A percentile compares a stretch with the other conserved stretches of the same genome.
These are phyloP conservation scores for Taenioides sp. DNA, from an alignment of 2,797 vertebrate species.

Conservation along the genomic window DNA sequence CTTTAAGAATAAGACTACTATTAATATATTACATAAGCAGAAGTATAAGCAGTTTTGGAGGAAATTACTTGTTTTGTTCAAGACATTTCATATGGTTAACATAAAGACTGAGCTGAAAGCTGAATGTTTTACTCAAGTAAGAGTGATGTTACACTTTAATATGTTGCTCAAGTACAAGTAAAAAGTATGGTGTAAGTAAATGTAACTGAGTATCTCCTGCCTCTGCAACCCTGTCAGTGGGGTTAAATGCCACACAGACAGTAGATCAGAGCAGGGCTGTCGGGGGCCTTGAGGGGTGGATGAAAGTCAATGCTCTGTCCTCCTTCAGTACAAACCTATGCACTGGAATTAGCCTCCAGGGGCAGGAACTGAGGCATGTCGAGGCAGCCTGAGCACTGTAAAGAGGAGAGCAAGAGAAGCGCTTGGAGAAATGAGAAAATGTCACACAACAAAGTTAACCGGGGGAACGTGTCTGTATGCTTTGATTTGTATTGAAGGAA, in stretches of 20 bases:
- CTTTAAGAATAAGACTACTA: too few species aligned
- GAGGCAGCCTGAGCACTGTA: constrained; percentile 66
- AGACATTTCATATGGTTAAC: too few species aligned
- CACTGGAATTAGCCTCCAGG: constrained; percentile 78
- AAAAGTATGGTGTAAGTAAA: neutral
- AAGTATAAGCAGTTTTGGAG: too few species aligned
- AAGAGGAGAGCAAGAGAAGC: constrained; percentile 59
- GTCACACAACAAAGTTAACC: constrained; percentile 43
- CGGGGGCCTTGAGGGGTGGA: constrained; percentile 65
- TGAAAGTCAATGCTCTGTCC: constrained; percentile 72
- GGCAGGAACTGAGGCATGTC: constrained; percentile 76
- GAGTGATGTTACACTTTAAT: neutral
- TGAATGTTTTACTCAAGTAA: neutral
- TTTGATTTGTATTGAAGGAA: constrained; percentile 56
- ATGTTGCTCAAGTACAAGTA: neutral
- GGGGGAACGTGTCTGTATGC: constrained; percentile 41
- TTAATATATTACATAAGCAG: too few species aligned
- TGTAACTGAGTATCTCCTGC: neutral
- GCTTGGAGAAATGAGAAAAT: constrained; percentile 65
- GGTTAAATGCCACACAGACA: constrained; percentile 76
- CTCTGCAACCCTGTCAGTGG: constrained; percentile 47
- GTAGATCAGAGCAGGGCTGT: constrained; percentile 69
- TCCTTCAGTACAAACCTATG: constrained; percentile 69
- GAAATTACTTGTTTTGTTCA: too few species aligned
- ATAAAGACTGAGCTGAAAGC: too few species aligned